phyloP scores from a whole-genome alignment of 1,140 invertebrate species.

The Drosophila willistoni region DNA sequence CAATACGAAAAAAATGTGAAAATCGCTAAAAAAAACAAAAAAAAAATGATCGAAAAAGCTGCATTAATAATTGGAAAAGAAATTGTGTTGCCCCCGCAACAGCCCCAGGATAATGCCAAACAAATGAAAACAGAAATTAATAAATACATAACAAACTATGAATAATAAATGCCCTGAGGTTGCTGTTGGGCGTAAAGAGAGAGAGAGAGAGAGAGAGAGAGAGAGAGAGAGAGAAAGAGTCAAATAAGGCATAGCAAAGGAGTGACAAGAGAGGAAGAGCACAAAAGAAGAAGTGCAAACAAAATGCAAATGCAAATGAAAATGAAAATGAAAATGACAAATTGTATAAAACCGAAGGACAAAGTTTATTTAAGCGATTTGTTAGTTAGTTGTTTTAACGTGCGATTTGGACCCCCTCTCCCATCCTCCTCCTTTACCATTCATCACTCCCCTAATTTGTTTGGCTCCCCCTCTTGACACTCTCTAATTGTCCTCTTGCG shows the following conservation, averaged over 20 bases:
- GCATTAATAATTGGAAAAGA: constrained; percentile 65
- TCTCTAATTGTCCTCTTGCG: background rate
- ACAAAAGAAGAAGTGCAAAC: constrained; percentile 41
- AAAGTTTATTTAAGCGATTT: constrained; percentile 80
- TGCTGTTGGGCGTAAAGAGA: background rate
- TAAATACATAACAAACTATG: constrained; percentile 66
- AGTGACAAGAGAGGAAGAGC: background rate
- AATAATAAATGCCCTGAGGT: constrained; percentile 62
- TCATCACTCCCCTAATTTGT: too few relatives aligned
- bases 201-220: constrained; percentile 24
- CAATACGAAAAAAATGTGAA: constrained; percentile 8
- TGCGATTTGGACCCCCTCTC: constrained; percentile 9
- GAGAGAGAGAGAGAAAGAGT: background rate
- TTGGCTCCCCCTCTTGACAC: background rate
- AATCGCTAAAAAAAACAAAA: constrained; percentile 17
- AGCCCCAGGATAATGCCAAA: constrained; percentile 45
- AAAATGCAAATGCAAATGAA: constrained; percentile 60
- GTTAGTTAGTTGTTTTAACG: constrained; percentile 51
- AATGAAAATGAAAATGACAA: constrained; percentile 68
- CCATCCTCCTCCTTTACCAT: background rate
- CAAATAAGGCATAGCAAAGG: too few relatives aligned
- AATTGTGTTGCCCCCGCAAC: constrained; percentile 9
- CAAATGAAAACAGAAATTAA: constrained; percentile 61
- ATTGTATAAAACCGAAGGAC: constrained; percentile 65
- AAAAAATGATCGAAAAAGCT: constrained; percentile 45